These are phyloP conservation scores for Temnothorax nylanderi DNA, from an alignment of 1,140 invertebrate species.

Conservation along the genomic window DNA sequence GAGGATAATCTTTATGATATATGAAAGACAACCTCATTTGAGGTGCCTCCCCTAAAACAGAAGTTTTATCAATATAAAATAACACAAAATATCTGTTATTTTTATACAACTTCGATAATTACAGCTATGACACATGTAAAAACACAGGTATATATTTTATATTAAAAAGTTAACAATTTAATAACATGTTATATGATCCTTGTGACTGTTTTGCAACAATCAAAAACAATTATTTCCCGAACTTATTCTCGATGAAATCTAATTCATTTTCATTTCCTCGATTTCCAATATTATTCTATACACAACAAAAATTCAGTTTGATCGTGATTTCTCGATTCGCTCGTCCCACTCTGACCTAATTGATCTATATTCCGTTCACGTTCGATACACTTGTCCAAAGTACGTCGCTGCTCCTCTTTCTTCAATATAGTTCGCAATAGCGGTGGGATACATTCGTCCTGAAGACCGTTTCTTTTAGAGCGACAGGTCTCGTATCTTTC, in stretches of 20 bases:
- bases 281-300: neutral
- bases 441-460: conserved; percentile 68
- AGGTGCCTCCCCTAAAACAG: too few species aligned
- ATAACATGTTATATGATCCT: neutral
- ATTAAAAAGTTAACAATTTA: conserved; percentile 20
- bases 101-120: conserved; percentile 1
- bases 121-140: neutral
- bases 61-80: neutral
- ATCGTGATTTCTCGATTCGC: neutral
- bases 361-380: neutral
- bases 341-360: neutral
- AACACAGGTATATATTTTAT: neutral
- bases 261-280: neutral
- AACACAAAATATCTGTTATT: neutral
- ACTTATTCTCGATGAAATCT: neutral
- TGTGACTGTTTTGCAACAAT: neutral
- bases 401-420: neutral
- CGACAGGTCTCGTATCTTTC: conserved; percentile 65
- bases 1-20: too few species aligned
- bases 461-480: conserved; percentile 72
- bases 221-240: neutral
- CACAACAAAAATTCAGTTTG: neutral
- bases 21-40: too few species aligned
- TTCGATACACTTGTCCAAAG: neutral
- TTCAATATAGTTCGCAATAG: conserved; percentile 45